Conservation (phyloP, 64 coral and sea anemone genomes). For the Stylophora pistillata region DNA sequence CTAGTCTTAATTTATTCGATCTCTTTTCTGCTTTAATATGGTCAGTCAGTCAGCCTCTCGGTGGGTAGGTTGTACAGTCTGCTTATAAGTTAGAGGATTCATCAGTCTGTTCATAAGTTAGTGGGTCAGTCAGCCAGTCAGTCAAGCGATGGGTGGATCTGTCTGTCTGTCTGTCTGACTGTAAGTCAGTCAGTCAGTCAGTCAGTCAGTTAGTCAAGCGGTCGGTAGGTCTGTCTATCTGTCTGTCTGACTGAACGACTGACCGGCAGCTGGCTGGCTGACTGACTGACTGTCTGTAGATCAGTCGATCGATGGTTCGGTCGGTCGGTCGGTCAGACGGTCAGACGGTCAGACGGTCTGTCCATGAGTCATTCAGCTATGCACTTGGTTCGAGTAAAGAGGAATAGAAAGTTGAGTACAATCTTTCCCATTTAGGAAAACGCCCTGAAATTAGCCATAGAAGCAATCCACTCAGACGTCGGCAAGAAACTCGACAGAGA, state of each 20-base stretch:
- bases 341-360: background rate
- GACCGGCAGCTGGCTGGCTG: too few relatives aligned
- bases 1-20: background rate
- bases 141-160: background rate
- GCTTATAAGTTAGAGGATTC: too few relatives aligned
- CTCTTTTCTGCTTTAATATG: background rate
- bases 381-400: background rate
- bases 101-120: too few relatives aligned
- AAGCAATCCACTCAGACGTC: slow-evolving; percentile 58
- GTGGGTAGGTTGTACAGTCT: too few relatives aligned
- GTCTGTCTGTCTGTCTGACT: background rate
- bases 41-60: background rate
- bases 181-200: too few relatives aligned
- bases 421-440: slow-evolving; percentile 43
- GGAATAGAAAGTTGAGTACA: too few relatives aligned
- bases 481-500: slow-evolving; percentile 77
- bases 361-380: background rate
- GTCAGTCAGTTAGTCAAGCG: background rate
- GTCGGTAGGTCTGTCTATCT: background rate
- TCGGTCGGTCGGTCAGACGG: background rate
- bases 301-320: background rate
- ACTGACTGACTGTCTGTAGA: background rate
- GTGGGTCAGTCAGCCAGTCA: background rate
- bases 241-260: background rate
- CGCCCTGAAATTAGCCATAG: slow-evolving; percentile 49